Percentiles rank a stretch among this genome's conserved stretches.
These are phyloP conservation scores for Streblospio benedicti DNA, from an alignment of 1,140 invertebrate genomes.

Conservation along the genomic window DNA sequence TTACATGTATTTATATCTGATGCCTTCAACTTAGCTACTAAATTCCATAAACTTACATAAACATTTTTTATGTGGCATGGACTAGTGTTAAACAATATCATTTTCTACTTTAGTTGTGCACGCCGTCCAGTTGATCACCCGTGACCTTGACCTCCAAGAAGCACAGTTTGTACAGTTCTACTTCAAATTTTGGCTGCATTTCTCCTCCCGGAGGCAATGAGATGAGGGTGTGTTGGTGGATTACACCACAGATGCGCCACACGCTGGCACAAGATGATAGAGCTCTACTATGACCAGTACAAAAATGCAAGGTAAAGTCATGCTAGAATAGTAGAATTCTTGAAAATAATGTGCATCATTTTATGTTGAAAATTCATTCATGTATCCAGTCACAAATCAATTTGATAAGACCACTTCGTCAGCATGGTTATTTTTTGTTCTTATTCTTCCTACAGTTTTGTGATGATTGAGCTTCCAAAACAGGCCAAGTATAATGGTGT, in stretches of 20 bases:
- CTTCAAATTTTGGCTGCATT: constrained; percentile 46
- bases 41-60: no score
- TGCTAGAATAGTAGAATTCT: no score
- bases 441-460: no score
- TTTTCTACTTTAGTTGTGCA: constrained; percentile 38
- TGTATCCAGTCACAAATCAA: no score
- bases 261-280: constrained; percentile 37
- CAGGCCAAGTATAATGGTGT: constrained; percentile 36
- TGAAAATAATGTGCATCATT: no score
- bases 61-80: no score
- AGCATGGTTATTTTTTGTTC: no score
- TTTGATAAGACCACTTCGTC: no score
- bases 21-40: no score
- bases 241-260: constrained; percentile 40
- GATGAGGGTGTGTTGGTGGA: constrained; percentile 42
- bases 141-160: constrained; percentile 42
- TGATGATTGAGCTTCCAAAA: constrained; percentile 38
- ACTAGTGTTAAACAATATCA: not conserved
- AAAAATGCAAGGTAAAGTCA: constrained; percentile 34
- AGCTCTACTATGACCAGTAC: constrained; percentile 39
- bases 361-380: no score
- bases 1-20: no score
- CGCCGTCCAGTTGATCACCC: constrained; percentile 38
- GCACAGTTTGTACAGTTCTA: constrained; percentile 47
- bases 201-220: constrained; percentile 27